Evolutionary conservation across 2,888 invertebrate species (phyloP), one percentile per base, ranked within the genome.

Genomic region (Dicroscelio sp.): DNA sequence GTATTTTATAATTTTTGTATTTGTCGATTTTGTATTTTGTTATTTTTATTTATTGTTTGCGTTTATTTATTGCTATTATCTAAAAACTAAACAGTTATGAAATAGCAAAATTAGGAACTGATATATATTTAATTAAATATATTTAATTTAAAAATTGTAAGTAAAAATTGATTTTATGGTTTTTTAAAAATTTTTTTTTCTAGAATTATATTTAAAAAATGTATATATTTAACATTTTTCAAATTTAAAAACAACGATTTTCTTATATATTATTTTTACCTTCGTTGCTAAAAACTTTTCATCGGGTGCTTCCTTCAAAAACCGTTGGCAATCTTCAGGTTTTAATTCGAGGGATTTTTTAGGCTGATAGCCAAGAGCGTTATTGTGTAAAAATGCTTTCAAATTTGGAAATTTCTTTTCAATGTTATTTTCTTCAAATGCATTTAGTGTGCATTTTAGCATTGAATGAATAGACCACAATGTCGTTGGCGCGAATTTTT

Each of bases 301-400:
- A 80, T 94, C 92, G 5, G 93, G 91, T 27, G 94, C 94, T 73
- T 90, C 79, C 12, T 52, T 48, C 5, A 86, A 43, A 43, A 91
- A 90, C 14, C 58, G 71, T 23, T 92, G 23, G 0, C 89, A 60
- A 65, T 91, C 27, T 35, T 80, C 87, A 20, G 82, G 23, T 35
- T 60, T 25, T 14, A 90, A 90, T 4, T 73, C 63, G 33, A 25
- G 65, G 8, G 75, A 83, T 79, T 90, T 86, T 78, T 90, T 87
- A 14, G 71, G 65, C n/a, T 63, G 8, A 73, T 71, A 60, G 38
- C 78, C 86, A 38, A 65, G 38, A n/a, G 67, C 79, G 52, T 69
- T 52, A 48, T 76, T 88, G 79, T 86, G 88, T 30, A 90, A 48
- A 33, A 88, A 87, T 14, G 86, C 80, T 30, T 33, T 84, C 25